Evolutionary conservation across 1,140 invertebrate genomes (phyloP).

Genomic region (Drosophila yakuba): DNA sequence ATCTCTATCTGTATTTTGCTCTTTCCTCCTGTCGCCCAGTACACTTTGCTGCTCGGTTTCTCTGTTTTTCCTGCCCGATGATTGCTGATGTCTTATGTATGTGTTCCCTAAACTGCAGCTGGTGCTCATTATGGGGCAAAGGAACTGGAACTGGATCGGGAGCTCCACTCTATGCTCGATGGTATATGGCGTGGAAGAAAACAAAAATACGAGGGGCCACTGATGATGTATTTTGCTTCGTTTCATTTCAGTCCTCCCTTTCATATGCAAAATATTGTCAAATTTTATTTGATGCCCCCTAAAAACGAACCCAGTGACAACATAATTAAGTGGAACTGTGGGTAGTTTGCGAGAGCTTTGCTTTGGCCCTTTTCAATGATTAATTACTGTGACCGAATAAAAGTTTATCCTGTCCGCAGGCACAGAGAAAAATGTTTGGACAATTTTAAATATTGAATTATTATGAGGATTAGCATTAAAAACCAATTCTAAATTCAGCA

Average conservation of each 20-base stretch:
- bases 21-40: slow-evolving; percentile 69
- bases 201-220: slow-evolving; percentile 5
- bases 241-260: slow-evolving; percentile 10
- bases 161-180: slow-evolving; percentile 16
- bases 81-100: too few species aligned
- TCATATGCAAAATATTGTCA: slow-evolving; percentile 39
- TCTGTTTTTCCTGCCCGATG: slow-evolving; percentile 7
- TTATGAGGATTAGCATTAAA: too few species aligned
- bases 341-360: slow-evolving; percentile 28
- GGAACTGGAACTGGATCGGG: slow-evolving; percentile 33
- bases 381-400: slow-evolving; percentile 51
- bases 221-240: slow-evolving; percentile 3
- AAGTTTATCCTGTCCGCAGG: slow-evolving; percentile 9
- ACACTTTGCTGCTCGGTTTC: slow-evolving; percentile 4
- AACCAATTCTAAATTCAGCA: neutral
- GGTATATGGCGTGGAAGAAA: neutral
- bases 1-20: slow-evolving; percentile 19
- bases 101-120: slow-evolving; percentile 43
- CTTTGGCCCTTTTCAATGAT: slow-evolving; percentile 45
- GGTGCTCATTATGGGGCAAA: slow-evolving; percentile 67
- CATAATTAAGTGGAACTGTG: slow-evolving; percentile 66
- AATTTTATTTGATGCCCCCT: slow-evolving; percentile 36
- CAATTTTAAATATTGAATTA: neutral
- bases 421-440: neutral
- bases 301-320: slow-evolving; percentile 60